A percentile compares a stretch with the other conserved stretches of the same genome.
Evolutionary conservation across 2,888 invertebrate genomes (phyloP).

Genomic region (Bellardia bayeri): DNA sequence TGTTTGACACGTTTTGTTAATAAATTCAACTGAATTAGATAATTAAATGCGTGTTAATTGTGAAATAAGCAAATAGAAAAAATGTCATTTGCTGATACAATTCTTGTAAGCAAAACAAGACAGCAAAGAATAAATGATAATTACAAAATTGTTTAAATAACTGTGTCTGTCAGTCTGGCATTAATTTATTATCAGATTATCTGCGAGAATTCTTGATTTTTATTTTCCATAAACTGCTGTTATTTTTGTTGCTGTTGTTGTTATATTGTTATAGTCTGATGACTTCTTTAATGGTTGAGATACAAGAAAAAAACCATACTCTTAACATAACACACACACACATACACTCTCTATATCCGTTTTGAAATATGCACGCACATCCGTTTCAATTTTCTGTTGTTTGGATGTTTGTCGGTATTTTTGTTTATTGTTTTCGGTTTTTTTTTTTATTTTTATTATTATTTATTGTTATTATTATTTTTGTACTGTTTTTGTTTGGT

Average conservation of each 20-base stretch:
- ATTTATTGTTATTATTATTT: background rate
- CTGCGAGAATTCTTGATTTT: background rate
- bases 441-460: background rate
- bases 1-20: background rate
- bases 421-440: background rate
- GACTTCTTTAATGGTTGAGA: background rate
- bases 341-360: background rate
- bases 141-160: background rate
- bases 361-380: slow-evolving; percentile 33
- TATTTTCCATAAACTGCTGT: background rate
- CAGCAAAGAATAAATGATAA: background rate
- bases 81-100: background rate
- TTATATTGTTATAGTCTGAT: background rate
- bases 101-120: background rate
- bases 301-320: background rate
- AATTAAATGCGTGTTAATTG: background rate
- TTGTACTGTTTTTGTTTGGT: background rate
- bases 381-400: slow-evolving; percentile 28
- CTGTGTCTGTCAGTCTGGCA: background rate
- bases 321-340: background rate
- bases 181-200: background rate
- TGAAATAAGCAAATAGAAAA: background rate
- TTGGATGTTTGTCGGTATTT: slow-evolving; percentile 18
- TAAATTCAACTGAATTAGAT: background rate
- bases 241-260: background rate